A percentile compares a stretch with the other conserved stretches of the same genome.
Evolutionary conservation across 2,888 invertebrate species (phyloP).

Genomic region (Tetropium fuscum): DNA sequence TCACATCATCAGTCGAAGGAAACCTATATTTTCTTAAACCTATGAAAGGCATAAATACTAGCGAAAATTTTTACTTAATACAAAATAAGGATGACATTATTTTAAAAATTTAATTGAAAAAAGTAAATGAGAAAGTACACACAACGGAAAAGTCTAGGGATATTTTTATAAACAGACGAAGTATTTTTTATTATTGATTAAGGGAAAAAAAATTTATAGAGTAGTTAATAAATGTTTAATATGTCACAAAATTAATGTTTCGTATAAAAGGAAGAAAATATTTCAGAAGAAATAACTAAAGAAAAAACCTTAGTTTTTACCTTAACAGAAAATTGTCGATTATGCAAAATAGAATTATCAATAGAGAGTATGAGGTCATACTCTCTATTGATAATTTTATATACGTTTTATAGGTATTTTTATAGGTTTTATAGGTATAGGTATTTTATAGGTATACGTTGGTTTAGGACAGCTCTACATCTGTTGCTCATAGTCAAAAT

Average conservation of each 20-base stretch:
- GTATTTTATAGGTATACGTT: too few relatives aligned
- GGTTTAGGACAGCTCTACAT: neutral
- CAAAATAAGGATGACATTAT: too few relatives aligned
- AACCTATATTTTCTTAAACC: too few relatives aligned
- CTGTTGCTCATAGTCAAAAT: neutral
- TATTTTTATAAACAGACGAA: neutral
- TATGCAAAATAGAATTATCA: slow-evolving; percentile 1
- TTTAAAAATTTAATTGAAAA: too few relatives aligned
- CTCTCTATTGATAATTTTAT: too few relatives aligned
- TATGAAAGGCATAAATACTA: too few relatives aligned
- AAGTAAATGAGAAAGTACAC: too few relatives aligned
- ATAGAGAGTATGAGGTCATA: too few relatives aligned
- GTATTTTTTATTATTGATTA: neutral
- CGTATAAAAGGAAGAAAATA: neutral
- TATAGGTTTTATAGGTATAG: too few relatives aligned
- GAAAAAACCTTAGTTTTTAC: neutral
- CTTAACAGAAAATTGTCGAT: neutral
- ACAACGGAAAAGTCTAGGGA: neutral
- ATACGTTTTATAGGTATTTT: too few relatives aligned
- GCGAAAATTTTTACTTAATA: too few relatives aligned
- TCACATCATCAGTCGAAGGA: too few relatives aligned
- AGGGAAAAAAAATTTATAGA: neutral
- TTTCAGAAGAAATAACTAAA: neutral
- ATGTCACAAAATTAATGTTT: slow-evolving; percentile 1
- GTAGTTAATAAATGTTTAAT: slow-evolving; percentile 5